Base-by-base conservation (phyloP, 2,797 vertebrate species). In the Galago senegalensis region DNA sequence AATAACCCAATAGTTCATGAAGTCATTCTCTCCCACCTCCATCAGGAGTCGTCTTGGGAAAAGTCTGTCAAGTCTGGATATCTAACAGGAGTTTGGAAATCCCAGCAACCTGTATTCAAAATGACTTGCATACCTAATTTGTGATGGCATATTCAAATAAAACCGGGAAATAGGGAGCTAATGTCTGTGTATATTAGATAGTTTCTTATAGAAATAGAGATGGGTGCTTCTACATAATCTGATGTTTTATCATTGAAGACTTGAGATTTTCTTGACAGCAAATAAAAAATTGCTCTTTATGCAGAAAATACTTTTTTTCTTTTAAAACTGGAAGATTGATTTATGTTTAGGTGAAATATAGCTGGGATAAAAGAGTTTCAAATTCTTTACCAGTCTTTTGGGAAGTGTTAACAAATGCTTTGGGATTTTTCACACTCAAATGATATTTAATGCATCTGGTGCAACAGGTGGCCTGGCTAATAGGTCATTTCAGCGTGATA, bases 321-420 rank as follows among this genome's bases (percentile, higher is more conserved):
- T 76, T 85, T 29, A 94, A 82, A 88, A 61, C 1, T 21, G 2
- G 27, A 27, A 5, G 4, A 46, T 49, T 69, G 16, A 90, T 85
- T 85, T 95, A 91, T 10, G 77, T 85, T 49, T 90, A 72, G 53
- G 43, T 72, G 29, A 96, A 90, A 84, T 85, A 65, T 65, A 89
- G 4, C 21, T 72, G 11, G 60, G 13, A 37, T 70, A 63, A 31
- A 82, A 83, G 63, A 53, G 69, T 75, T 76, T 85, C n/a, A 80
- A 95, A 67, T 5, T 56, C 17, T 34, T 80, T 87, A 43, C 5
- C 80, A 53, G 3, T 0, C 16, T 87, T 92, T 92, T 72, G 20
- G 2, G 25, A 25, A 84, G 20, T 75, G 23, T 81, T 81, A 81
- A 43, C 18, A 84, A 91, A 86, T 34, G 16, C 17, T 60, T 65